Base-by-base conservation (phyloP, 2,888 invertebrate genomes). In the Limnephilus marmoratus region DNA sequence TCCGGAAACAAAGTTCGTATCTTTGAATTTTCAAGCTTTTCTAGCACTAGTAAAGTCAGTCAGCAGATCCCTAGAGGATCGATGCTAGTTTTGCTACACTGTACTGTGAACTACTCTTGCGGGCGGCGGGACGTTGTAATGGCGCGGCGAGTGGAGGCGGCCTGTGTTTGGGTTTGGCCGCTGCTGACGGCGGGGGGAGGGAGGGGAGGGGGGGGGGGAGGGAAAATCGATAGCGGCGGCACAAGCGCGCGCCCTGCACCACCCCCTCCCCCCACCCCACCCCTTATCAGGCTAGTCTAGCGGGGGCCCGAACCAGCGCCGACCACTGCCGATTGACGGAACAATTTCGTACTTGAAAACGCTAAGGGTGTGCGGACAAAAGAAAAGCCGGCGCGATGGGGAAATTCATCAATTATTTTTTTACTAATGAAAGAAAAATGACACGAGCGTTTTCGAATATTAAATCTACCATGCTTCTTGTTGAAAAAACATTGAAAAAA, bases 131-230 rank as follows among this genome's bases (percentile, higher is more conserved):
- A 41, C 53, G 80, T 45, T 81, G 90, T 89, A 88, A 83, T 83
- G 88, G 88, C 88, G 81, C 91, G 81, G 83, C 12, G 88, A 29
- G 41, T 87, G 29, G 85, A 91, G 81, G 81, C 91, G 68, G 87
- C 87, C 87, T 37, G 81, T 91, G 91, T 91, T 91, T 91, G 91
- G 91, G 91, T 91, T 88, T 53, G 91, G 92, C 87, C 86, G 92
- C 53, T 83, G 81, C 83, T 90, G 87, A 53, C 86, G 49, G 90
- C 95, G 95, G 96, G 95, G 95, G 95, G 95, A 95, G 95, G 96
- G 45, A n/a, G 91, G 85, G 96, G 96, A 13, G n/a, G 82, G 82
- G 81, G n/a, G 82, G 82, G 81, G 45, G 90, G 90, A 53, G 85
- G 91, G 93, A 49, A 91, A 93, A 92, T 92, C 91, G 91, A 91